Evolutionary conservation across 2,113 vertebrate species (phyloP).

Genomic region (Apodemus sylvaticus): DNA sequence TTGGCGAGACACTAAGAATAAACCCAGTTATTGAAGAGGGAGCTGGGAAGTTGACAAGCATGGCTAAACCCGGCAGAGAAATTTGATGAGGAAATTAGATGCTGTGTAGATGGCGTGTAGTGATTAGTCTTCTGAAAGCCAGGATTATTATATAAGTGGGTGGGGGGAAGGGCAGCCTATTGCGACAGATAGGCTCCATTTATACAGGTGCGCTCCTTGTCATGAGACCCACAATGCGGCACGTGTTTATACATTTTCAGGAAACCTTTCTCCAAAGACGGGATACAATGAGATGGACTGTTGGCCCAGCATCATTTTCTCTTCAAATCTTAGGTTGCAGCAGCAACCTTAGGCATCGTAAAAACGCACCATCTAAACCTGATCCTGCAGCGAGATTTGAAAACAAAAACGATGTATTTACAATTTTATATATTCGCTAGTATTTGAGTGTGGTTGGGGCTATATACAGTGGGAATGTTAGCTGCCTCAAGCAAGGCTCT

Average conservation of each 20-base stretch:
- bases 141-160: conserved; percentile 89
- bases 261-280: conserved; percentile 68
- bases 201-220: conserved; percentile 83
- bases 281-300: conserved; percentile 76
- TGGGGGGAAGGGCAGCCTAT: conserved; percentile 82
- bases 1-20: conserved; percentile 88
- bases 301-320: conserved; percentile 49
- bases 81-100: conserved; percentile 93
- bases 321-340: conserved; percentile 58
- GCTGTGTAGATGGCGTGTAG: conserved; percentile 88
- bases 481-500: neutral
- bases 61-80: conserved; percentile 88
- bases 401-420: neutral
- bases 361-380: neutral
- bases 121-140: conserved; percentile 91
- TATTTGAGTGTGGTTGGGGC: neutral
- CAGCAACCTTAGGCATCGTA: neutral
- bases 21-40: conserved; percentile 89
- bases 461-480: neutral
- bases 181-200: conserved; percentile 83
- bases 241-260: conserved; percentile 83
- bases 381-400: neutral
- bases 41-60: conserved; percentile 90
- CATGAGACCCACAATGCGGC: conserved; percentile 84
- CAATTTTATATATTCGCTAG: neutral